A percentile compares a stretch with the other conserved stretches of the same genome.
phyloP scores from a whole-genome alignment of 2,888 invertebrate species.

The Salticus scenicus region DNA sequence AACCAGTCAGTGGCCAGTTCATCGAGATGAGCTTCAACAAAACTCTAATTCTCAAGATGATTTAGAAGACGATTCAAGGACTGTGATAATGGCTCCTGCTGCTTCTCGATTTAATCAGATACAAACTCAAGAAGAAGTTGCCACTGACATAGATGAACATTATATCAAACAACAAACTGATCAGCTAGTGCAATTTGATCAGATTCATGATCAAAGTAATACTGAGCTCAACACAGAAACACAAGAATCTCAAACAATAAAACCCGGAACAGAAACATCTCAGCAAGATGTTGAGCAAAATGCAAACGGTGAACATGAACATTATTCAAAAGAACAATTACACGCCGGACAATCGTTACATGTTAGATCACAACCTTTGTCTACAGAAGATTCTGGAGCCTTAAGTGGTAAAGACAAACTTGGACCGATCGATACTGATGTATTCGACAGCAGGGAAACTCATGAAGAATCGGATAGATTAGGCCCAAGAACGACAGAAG shows the following conservation, averaged over 20 bases:
- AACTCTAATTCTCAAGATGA: conserved; percentile 19
- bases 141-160: background rate
- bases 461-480: conserved; percentile 52
- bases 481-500: conserved; percentile 41
- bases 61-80: conserved; percentile 29
- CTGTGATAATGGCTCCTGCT: conserved; percentile 38
- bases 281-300: background rate
- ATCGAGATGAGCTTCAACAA: background rate
- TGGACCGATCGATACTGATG: conserved; percentile 35
- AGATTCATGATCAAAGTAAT: background rate
- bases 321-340: conserved; percentile 13
- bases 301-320: background rate
- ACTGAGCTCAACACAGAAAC: background rate
- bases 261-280: background rate
- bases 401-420: conserved; percentile 33
- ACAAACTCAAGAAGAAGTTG: background rate
- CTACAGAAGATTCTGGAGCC: conserved; percentile 51
- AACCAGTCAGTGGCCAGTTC: background rate
- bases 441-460: conserved; percentile 55
- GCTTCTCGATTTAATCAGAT: background rate
- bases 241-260: background rate
- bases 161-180: background rate
- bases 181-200: background rate
- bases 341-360: conserved; percentile 38
- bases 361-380: conserved; percentile 23